Evolutionary conservation across 2,797 vertebrate species (phyloP).

Genomic region (Aeoliscus strigatus): DNA sequence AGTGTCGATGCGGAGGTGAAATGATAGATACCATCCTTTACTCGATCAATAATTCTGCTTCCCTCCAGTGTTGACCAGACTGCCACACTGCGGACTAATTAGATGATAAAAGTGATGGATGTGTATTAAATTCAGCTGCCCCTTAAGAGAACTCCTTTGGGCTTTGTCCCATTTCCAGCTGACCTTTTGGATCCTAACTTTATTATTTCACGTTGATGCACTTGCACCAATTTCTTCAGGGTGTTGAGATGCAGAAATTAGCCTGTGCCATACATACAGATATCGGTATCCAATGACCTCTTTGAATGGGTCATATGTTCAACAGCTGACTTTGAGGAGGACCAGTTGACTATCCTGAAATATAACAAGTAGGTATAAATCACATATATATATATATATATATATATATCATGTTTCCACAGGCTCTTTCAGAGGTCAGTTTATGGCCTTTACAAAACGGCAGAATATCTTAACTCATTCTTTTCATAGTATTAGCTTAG

Average conservation of each 20-base stretch:
- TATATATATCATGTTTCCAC: too few relatives aligned
- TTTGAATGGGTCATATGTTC: conserved; percentile 49
- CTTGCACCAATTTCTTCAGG: conserved; percentile 84
- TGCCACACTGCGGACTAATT: conserved; percentile 90
- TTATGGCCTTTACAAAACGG: too few relatives aligned
- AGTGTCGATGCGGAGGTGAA: conserved; percentile 61
- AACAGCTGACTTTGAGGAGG: conserved; percentile 37
- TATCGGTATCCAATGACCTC: conserved; percentile 66
- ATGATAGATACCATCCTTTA: conserved; percentile 91
- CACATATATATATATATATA: too few relatives aligned
- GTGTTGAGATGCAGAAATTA: conserved; percentile 77
- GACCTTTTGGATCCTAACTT: conserved; percentile 89
- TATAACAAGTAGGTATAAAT: too few relatives aligned
- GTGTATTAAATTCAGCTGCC: conserved; percentile 85
- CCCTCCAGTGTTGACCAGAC: conserved; percentile 79
- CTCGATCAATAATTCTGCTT: conserved; percentile 85
- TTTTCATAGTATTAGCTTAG: too few relatives aligned
- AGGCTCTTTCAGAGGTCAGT: too few relatives aligned
- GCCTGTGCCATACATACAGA: conserved; percentile 30
- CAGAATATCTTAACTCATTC: too few relatives aligned
- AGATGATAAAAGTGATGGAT: conserved; percentile 99
- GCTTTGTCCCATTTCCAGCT: conserved; percentile 83
- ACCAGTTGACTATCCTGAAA: conserved; percentile 36
- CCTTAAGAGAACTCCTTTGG: conserved; percentile 79
- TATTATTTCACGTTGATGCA: conserved; percentile 74